phyloP scores from a whole-genome alignment of 2,888 invertebrate genomes.

The Rutpela maculata region DNA sequence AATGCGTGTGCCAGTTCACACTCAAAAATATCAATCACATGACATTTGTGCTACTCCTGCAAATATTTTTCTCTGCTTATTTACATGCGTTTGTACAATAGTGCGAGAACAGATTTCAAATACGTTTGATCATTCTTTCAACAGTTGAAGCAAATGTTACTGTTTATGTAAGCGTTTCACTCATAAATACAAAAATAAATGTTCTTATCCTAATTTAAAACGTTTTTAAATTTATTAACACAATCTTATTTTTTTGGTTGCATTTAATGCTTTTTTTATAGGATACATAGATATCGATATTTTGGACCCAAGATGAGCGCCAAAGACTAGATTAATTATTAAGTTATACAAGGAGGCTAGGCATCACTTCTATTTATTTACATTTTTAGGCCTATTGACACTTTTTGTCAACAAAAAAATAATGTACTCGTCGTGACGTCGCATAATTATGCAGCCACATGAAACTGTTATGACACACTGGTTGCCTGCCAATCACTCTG shows the following conservation, averaged over 20 bases:
- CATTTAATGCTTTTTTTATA: not conserved
- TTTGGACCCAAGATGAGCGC: slow-evolving; percentile 1
- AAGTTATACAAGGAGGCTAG: not conserved
- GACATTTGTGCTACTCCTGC: slow-evolving; percentile 57
- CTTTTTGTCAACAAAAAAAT: not conserved
- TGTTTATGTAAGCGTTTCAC: not conserved
- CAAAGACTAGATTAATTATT: not conserved
- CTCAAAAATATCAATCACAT: slow-evolving; percentile 68
- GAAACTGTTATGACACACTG: no score
- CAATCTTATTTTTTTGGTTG: slow-evolving; percentile 1
- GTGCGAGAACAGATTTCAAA: slow-evolving; percentile 4
- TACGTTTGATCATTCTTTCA: not conserved
- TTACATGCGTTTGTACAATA: slow-evolving; percentile 29
- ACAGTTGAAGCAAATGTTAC: not conserved
- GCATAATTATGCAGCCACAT: no score
- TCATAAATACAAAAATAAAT: slow-evolving; percentile 2
- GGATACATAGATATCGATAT: not conserved
- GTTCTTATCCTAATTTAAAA: not conserved
- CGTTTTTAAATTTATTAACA: not conserved
- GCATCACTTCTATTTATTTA: not conserved
- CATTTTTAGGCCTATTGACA: slow-evolving; percentile 1
- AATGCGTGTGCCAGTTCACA: slow-evolving; percentile 73
- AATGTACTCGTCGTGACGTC: not conserved
- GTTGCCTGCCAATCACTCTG: no score
- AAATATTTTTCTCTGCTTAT: slow-evolving; percentile 48